Evolutionary conservation across 2,797 vertebrate genomes (phyloP).

Genomic region (Tadarida brasiliensis): DNA sequence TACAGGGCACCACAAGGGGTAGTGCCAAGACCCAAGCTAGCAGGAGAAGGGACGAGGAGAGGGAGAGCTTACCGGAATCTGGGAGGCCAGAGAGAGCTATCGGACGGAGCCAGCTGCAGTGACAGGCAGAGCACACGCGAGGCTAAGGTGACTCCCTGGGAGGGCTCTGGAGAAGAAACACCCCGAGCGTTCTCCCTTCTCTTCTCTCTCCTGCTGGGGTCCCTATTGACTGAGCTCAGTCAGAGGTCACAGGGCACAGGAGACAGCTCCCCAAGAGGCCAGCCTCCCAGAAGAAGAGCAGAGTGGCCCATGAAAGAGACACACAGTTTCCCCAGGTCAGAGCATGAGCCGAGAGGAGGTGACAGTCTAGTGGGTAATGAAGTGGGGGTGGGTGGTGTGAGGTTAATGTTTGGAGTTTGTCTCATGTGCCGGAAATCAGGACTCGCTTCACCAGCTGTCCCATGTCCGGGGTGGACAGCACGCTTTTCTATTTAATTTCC

Average conservation of each 20-base stretch:
- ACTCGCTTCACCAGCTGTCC: not conserved
- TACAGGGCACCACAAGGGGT: not conserved
- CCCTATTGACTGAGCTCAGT: not conserved
- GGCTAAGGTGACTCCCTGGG: not conserved
- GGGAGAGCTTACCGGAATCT: not conserved
- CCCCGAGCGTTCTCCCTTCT: not conserved
- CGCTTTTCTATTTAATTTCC: not conserved
- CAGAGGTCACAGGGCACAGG: not conserved
- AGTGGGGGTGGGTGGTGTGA: no score
- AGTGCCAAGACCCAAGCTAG: accelerated
- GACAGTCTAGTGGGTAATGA: accelerated
- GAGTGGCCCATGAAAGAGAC: not conserved
- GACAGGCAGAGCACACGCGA: not conserved
- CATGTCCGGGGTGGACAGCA: not conserved
- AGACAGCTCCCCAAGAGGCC: not conserved
- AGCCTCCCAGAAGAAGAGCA: not conserved
- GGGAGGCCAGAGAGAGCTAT: not conserved
- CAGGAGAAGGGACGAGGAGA: not conserved
- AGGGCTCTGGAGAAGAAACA: not conserved
- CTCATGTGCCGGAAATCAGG: not conserved
- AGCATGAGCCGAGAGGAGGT: not conserved
- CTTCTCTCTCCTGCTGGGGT: not conserved
- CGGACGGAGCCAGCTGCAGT: not conserved
- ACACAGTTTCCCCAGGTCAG: not conserved
- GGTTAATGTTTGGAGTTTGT: not conserved